Evolutionary conservation across 2,797 vertebrate species (phyloP), one percentile per base, ranked within the genome.

Genomic region (Tauraco hartlaubi): DNA sequence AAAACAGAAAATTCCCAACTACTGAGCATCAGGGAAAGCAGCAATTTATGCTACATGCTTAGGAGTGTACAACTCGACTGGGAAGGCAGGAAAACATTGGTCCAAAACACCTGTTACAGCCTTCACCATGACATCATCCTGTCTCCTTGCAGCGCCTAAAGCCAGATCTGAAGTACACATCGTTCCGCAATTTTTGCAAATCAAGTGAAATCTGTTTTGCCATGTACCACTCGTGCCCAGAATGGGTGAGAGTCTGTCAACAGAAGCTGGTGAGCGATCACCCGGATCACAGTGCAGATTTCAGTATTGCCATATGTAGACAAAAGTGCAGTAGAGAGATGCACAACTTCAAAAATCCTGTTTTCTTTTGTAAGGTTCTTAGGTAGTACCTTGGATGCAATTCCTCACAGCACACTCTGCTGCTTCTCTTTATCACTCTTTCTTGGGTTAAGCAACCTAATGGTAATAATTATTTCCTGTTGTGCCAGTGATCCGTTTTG

Each of bases 201-300:
- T 15, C 11, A 44, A 79, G 44, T 22, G 55, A 51, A 77, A 49
- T 25, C 29, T 61, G 18, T 11, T 88, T 64, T 85, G 49, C 54
- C 16, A 2, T 2, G 12, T 23, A 64, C 55, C 55, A n/a, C 21
- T 26, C 4, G 1, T 17, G 23, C 64, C 28, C 62, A 76, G 56
- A 66, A 52, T 22, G 33, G 17, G 28, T 17, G 19, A 35, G 15
- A 31, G 16, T 10, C 56, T 41, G 29, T 35, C 39, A 48, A 46
- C 44, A 66, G 19, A 43, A 33, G 41, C 2, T 0, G 1, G n/a
- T 22, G 35, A 35, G 39, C 5, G 20, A 76, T 19, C 6, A 49
- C 22, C 37, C 1, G 1, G 33, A 22, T 13, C 15, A 43, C 10
- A 23, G 15, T 2, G 31, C 37, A 31, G 21, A 17, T 56, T 66